A percentile compares a stretch with the other conserved stretches of the same genome.
Evolutionary conservation across 2,797 vertebrate genomes (phyloP).

Genomic region (Rhadinocentrus ornatus): DNA sequence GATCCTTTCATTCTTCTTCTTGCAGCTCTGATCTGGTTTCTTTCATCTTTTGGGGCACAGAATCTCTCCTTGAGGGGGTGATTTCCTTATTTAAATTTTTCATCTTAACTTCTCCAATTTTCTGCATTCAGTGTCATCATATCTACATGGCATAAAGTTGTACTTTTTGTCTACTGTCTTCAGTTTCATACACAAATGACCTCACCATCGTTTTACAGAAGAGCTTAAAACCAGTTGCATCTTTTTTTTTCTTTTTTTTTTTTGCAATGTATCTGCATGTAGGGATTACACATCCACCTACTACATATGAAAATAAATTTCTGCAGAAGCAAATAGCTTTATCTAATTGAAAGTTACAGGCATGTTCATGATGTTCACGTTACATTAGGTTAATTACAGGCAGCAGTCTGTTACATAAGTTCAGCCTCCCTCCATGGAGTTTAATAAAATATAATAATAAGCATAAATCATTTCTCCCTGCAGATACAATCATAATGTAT

Average conservation of each 20-base stretch:
- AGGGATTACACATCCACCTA: background rate
- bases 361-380: conserved; percentile 5
- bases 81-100: conserved; percentile 19
- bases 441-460: conserved; percentile 43
- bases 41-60: conserved; percentile 12
- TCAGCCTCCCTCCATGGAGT: conserved; percentile 28
- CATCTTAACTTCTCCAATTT: conserved; percentile 16
- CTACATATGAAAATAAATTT: background rate
- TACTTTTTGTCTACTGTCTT: background rate
- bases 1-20: conserved; percentile 21
- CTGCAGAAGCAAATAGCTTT: background rate
- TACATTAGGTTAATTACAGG: conserved; percentile 29
- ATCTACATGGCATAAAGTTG: background rate
- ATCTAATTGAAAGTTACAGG: conserved; percentile 32
- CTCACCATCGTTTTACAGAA: background rate
- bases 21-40: conserved; percentile 18
- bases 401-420: conserved; percentile 16
- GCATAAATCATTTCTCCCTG: conserved; percentile 45
- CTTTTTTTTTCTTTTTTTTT: no score
- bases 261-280: no score
- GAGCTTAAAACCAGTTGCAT: no score
- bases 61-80: conserved; percentile 13
- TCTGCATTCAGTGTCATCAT: conserved; percentile 6
- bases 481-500: conserved; percentile 34
- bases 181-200: background rate